A percentile compares a stretch with the other conserved stretches of the same genome.
These are phyloP conservation scores for Hippolais icterina DNA, from an alignment of 2,113 vertebrate genomes.

Conservation along the genomic window DNA sequence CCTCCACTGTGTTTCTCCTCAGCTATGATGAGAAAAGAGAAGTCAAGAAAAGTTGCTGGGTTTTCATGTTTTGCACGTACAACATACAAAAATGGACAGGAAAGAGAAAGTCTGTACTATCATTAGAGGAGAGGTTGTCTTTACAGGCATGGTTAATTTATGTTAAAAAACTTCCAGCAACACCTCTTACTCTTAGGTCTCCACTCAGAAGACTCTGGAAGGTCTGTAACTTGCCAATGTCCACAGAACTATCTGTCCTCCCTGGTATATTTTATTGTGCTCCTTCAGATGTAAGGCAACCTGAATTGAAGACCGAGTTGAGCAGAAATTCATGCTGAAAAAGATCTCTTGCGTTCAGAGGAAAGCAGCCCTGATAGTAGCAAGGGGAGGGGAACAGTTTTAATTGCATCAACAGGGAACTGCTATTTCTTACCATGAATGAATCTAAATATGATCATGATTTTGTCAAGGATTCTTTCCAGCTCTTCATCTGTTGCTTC, in stretches of 20 bases:
- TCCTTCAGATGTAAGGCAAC: background rate
- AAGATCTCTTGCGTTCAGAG: background rate
- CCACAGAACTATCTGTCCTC: background rate
- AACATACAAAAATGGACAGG: background rate
- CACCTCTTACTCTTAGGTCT: background rate
- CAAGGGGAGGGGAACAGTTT: background rate
- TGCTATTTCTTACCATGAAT: conserved; percentile 77
- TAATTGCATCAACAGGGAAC: background rate
- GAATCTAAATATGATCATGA: conserved; percentile 86
- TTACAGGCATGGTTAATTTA: background rate
- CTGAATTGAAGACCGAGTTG: background rate
- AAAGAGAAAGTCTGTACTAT: background rate
- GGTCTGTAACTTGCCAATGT: background rate
- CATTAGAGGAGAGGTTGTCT: background rate
- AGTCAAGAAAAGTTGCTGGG: background rate
- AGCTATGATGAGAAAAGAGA: background rate
- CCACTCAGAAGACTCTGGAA: background rate
- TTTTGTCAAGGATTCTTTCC: conserved; percentile 84
- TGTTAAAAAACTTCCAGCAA: background rate
- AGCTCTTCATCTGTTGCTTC: conserved; percentile 85
- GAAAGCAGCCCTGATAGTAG: background rate
- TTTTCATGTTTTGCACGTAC: background rate
- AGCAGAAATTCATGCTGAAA: background rate
- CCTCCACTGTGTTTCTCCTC: background rate
- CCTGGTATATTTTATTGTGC: background rate